Evolutionary conservation across 2,888 invertebrate species (phyloP).

Genomic region (Tetrapedia diversipes): DNA sequence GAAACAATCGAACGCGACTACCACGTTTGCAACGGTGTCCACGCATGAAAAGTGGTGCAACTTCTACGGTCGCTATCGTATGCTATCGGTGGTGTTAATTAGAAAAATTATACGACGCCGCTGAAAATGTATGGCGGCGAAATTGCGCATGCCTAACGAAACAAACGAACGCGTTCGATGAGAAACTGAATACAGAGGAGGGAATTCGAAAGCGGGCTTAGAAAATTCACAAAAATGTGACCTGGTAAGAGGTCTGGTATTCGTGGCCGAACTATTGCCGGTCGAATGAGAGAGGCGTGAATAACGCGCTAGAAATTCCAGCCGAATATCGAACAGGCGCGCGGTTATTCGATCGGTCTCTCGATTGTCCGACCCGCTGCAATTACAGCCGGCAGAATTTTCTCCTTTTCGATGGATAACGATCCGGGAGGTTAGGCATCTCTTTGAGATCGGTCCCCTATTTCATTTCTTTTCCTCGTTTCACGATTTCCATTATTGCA

Average conservation of each 20-base stretch:
- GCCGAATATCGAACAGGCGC: conserved; percentile 26
- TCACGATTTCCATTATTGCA: not conserved
- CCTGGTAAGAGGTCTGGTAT: not conserved
- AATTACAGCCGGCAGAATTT: not conserved
- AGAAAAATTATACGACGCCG: too few relatives aligned
- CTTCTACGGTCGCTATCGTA: too few relatives aligned
- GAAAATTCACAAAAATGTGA: not conserved
- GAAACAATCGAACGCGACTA: too few relatives aligned
- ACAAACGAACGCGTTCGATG: not conserved
- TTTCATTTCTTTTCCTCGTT: not conserved
- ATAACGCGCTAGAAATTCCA: conserved; percentile 51
- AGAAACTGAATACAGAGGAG: not conserved
- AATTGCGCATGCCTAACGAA: too few relatives aligned
- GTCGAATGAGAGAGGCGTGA: conserved; percentile 27
- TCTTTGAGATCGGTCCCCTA: not conserved
- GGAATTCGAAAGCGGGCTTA: conserved; percentile 4
- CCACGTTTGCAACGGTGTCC: too few relatives aligned
- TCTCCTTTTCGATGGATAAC: conserved; percentile 8
- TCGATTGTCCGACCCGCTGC: conserved; percentile 20
- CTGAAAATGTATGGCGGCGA: too few relatives aligned
- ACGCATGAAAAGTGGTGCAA: too few relatives aligned
- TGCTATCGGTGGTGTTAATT: too few relatives aligned
- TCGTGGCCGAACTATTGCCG: not conserved
- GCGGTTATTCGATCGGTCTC: conserved; percentile 22
- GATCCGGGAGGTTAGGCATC: too few relatives aligned